Conservation (phyloP, 2,888 invertebrate species). For the Balanococcus diminutus region DNA sequence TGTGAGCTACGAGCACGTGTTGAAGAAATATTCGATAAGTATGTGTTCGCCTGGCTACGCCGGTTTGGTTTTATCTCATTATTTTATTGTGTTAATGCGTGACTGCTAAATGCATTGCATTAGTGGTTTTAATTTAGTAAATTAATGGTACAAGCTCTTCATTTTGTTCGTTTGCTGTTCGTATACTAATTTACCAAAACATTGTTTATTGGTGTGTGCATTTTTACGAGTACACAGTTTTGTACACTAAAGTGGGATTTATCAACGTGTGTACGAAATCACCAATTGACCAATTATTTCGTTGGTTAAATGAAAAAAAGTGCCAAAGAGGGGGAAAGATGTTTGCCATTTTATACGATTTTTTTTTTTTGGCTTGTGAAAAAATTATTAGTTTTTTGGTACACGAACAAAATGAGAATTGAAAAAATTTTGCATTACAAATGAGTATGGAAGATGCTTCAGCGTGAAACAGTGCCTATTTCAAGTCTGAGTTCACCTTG, state of each 20-base stretch:
- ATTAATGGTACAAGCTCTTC: background rate
- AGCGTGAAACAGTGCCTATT: too few species aligned
- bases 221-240: background rate
- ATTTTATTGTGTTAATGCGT: slow-evolving; percentile 29
- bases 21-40: background rate
- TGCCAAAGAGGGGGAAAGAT: background rate
- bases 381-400: background rate
- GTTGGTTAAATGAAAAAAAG: background rate
- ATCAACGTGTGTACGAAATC: background rate
- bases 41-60: background rate
- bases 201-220: background rate
- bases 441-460: too few species aligned
- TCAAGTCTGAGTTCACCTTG: too few species aligned
- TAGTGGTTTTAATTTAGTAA: slow-evolving; percentile 13
- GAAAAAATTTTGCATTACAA: too few species aligned
- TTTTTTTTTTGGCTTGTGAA: background rate
- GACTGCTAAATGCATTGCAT: slow-evolving; percentile 31
- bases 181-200: background rate
- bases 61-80: background rate
- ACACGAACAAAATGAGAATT: too few species aligned
- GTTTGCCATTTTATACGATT: background rate
- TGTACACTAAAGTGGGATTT: background rate
- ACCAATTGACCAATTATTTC: background rate
- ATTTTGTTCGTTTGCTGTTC: background rate
- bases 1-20: background rate